Base-by-base conservation (phyloP, 2,113 vertebrate genomes). In the Chaenocephalus aceratus region DNA sequence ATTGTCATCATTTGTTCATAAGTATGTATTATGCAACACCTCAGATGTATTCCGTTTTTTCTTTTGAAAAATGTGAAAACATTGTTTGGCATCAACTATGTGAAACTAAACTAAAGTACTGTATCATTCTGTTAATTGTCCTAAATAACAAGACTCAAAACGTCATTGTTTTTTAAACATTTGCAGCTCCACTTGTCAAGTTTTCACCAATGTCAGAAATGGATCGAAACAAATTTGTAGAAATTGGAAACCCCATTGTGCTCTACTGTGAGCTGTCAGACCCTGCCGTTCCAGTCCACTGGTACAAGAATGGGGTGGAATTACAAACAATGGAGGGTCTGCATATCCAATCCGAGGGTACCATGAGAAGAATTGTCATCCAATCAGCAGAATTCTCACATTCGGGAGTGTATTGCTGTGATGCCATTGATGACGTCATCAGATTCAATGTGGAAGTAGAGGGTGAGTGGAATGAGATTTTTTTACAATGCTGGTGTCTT, bases 361-460 rank as follows among this genome's bases (percentile, higher is more conserved):
- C 94, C 72, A 95, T 96, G 93, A 94, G 95, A 78, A 93, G 94
- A 77, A 95, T 96, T 65, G 94, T 95, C 84, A 95, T 96, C 85
- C 95, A 95, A n/a, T 94, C 95, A 72, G 94, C 95, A 72, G 94
- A 94, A 82, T 94, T 95, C 65, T 92, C 91, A 60, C 94, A 96
- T 84, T 96, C 95, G 3, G 96, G 96, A 57, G 94, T 96, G 30
- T 96, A 96, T 53, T 95, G 93, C 88, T 96, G 96, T 41, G 95
- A 96, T 67, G 94, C 95, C 66, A 94, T 95, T 49, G 95, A 96
- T 83, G 95, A 96, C 30, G 93, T 95, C 84, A 95, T 95, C 72
- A 91, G 94, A 69, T 96, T 96, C 89, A 95, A 95, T 54, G 95
- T 96, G 75, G 95, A 95, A 85, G 95, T 96, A 51, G 93, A 95